Percentiles rank a stretch among this genome's conserved stretches.
These are phyloP conservation scores for Ptychadena robeensis DNA, from an alignment of 2,797 vertebrate genomes.

Conservation along the genomic window DNA sequence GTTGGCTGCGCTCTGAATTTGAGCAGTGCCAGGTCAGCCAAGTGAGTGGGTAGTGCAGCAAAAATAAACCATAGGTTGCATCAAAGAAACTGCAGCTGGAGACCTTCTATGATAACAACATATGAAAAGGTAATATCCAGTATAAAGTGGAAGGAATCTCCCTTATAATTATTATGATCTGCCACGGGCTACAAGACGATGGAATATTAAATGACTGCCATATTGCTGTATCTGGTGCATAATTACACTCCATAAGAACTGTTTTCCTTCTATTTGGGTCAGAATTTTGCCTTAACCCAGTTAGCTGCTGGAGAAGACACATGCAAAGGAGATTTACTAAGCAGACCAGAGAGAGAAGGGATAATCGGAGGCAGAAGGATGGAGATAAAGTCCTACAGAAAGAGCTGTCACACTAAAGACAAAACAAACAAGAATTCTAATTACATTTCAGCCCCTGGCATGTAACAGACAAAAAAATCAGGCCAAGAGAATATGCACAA, in stretches of 20 bases:
- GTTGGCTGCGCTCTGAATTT: slow-evolving; percentile 16
- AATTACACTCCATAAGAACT: slow-evolving; percentile 45
- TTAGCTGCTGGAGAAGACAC: slow-evolving; percentile 29
- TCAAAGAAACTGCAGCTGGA: background rate
- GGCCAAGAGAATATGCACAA: slow-evolving; percentile 9
- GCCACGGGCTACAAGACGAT: slow-evolving; percentile 26
- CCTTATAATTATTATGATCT: slow-evolving; percentile 11
- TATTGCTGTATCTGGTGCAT: slow-evolving; percentile 28
- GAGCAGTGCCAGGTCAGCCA: slow-evolving; percentile 11
- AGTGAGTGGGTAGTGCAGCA: slow-evolving; percentile 27
- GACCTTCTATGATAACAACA: background rate
- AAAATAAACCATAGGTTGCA: slow-evolving; percentile 29
- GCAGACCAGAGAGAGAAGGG: slow-evolving; percentile 36
- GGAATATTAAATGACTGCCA: slow-evolving; percentile 46
- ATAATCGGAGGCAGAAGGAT: slow-evolving; percentile 35
- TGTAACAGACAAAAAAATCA: background rate
- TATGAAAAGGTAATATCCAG: slow-evolving; percentile 16
- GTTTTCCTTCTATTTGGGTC: slow-evolving; percentile 53
- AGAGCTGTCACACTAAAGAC: slow-evolving; percentile 38
- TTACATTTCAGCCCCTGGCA: slow-evolving; percentile 43
- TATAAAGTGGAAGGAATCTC: background rate
- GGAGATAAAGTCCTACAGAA: slow-evolving; percentile 45
- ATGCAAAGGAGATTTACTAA: slow-evolving; percentile 48
- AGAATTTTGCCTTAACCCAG: slow-evolving; percentile 56
- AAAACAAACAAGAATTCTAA: slow-evolving; percentile 48